Base-by-base conservation (phyloP, 2,797 vertebrate genomes). In the Sebastolobus alascanus region DNA sequence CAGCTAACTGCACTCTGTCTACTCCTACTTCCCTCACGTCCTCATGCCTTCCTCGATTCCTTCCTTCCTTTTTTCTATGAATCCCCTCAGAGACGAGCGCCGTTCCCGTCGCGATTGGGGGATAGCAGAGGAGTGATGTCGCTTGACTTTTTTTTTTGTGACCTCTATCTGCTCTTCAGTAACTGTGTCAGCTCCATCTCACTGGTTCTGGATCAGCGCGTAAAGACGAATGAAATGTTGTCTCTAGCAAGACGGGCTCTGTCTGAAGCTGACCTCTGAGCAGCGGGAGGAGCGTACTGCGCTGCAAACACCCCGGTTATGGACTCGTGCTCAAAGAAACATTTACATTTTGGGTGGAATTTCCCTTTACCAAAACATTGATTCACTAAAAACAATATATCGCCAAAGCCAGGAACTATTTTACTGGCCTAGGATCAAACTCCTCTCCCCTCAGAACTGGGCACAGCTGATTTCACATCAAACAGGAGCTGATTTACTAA, bases 31-130 rank as follows among this genome's bases (percentile, higher is more conserved):
- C 77, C 64, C 50, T 67, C 75, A 68, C 73, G 54, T 90, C 88
- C 84, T 89, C 84, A 82, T 73, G 79, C 86, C 87, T 92, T 89
- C 85, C 81, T 90, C 43, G 38, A 69, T 80, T 80, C 85, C 84
- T 77, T 87, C 77, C 83, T 88, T 88, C 72, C 68, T 79, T 86
- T 74, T 72, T 78, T 75, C 35, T 52, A 68, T 0, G 4, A 77
- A 43, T 25, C 46, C 79, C 61, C 58, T 54, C 35, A 10, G 80
- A 86, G 72, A 70, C 4, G 9, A 71, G 63, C 71, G 4, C 11
- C 1, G 52, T 71, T 61, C 33, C 58, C 8, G 59, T 77, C 22
- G 11, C 55, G 6, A 71, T 43, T 4, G n/a, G 46, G 64, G 82
- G 25, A 14, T 14, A 18, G 73, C 89, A 66, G 85, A 85, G 69